Evolutionary conservation across 2,888 invertebrate species (phyloP), one percentile per base, ranked within the genome.

Genomic region (Drosophila multiciliata): DNA sequence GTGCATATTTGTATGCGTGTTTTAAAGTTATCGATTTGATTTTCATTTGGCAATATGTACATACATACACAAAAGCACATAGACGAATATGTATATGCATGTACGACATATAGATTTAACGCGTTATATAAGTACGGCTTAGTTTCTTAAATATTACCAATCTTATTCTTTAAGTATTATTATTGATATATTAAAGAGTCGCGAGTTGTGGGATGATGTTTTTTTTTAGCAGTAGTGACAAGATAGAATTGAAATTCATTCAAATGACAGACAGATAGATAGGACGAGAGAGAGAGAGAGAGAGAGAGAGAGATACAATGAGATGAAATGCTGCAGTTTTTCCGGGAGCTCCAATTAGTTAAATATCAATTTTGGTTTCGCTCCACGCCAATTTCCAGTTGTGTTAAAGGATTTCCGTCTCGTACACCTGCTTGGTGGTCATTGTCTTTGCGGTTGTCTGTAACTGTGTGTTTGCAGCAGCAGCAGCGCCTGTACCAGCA

Each of bases 331-430:
- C 42, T 52, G 35, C 35, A 55, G 12, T 42, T 48, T 20, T 54
- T 33, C 45, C 45, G 54, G 38, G 33, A 26, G 50, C 52, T 65
- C 55, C 49, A 59, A 60, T 33, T 59, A 59, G 55, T 84, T 76
- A 87, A 60, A 87, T 89, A 74, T 92, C 92, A 73, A 92, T 92
- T 81, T 92, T 92, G 7, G 93, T 92, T 89, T 93, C 93, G 73
- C 89, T 91, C 93, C 93, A 93, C 78, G 89, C 84, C 71, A 88
- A 81, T 80, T 91, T 91, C 77, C 89, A 90, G 84, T 93, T 92
- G 82, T 92, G 96, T 97, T 97, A 98, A 95, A 98, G 97, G 94
- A 98, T 98, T 93, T 98, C 98, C 83, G 98, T 98, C 94, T 98
- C 98, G 93, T 98, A 98, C 85, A 97, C 96, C 94, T 97, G 97